Evolutionary conservation across 2,888 invertebrate genomes (phyloP).

Genomic region (Gari tellinella): DNA sequence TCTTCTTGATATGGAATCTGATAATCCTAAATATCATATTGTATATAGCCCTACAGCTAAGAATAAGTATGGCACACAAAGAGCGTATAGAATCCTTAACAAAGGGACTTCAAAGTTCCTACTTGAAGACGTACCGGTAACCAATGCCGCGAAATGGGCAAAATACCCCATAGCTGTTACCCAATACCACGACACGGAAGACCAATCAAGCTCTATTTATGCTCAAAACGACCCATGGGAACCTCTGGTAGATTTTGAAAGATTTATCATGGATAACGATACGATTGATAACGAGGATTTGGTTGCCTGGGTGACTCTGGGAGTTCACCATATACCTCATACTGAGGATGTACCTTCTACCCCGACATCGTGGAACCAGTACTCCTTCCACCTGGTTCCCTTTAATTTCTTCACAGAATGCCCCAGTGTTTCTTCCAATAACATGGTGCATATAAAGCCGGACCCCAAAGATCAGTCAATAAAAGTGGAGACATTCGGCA

Average conservation of each 20-base stretch:
- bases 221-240: slow-evolving; percentile 77
- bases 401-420: slow-evolving; percentile 80
- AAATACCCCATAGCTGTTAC: slow-evolving; percentile 75
- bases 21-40: slow-evolving; percentile 68
- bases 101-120: slow-evolving; percentile 67
- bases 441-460: slow-evolving; percentile 66
- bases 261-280: slow-evolving; percentile 77
- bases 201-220: slow-evolving; percentile 75
- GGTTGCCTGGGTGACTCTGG: slow-evolving; percentile 80
- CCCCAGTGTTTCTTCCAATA: slow-evolving; percentile 73
- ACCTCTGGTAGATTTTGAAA: slow-evolving; percentile 75
- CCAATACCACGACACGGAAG: slow-evolving; percentile 75
- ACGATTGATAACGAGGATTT: slow-evolving; percentile 77
- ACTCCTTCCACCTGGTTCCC: slow-evolving; percentile 72
- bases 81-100: slow-evolving; percentile 72
- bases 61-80: slow-evolving; percentile 67
- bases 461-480: slow-evolving; percentile 32
- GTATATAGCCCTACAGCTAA: slow-evolving; percentile 64
- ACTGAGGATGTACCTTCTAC: slow-evolving; percentile 80
- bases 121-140: slow-evolving; percentile 62
- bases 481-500: slow-evolving; percentile 65
- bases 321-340: slow-evolving; percentile 76
- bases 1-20: slow-evolving; percentile 60
- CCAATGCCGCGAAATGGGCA: slow-evolving; percentile 74
- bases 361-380: slow-evolving; percentile 70